These are phyloP conservation scores for Morpho deidamia DNA, from an alignment of 2,888 invertebrate species.

Conservation along the genomic window DNA sequence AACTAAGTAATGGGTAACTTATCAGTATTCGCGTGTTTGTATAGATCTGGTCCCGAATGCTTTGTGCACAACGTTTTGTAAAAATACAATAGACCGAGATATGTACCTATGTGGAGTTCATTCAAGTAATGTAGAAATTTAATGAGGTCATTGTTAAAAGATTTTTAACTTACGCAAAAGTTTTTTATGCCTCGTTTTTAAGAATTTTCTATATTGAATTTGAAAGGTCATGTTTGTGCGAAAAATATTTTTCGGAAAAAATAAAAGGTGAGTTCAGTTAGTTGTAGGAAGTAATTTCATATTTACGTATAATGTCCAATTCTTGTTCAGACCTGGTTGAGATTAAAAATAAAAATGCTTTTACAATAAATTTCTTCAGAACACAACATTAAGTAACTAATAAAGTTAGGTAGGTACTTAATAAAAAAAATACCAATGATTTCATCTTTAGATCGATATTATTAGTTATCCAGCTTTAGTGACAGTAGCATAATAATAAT, in stretches of 20 bases:
- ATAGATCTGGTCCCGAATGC: conserved; percentile 7
- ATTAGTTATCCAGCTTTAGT: too few species aligned
- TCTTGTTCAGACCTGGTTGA: too few species aligned
- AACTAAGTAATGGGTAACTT: conserved; percentile 3
- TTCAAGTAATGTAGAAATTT: conserved; percentile 1
- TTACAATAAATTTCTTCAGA: too few species aligned
- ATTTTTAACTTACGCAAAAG: background rate
- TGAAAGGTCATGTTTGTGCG: background rate
- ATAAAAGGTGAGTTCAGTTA: too few species aligned
- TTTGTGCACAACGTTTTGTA: conserved; percentile 7
- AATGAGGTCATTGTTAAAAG: background rate
- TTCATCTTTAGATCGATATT: too few species aligned
- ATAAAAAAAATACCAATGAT: too few species aligned
- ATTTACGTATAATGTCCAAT: too few species aligned
- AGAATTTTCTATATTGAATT: background rate
- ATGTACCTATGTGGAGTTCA: conserved; percentile 4
- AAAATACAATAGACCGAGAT: conserved; percentile 1
- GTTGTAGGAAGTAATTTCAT: too few species aligned
- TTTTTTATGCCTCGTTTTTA: background rate
- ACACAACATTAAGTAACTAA: too few species aligned
- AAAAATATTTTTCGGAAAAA: background rate
- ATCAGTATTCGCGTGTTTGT: conserved; percentile 15
- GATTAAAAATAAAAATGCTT: too few species aligned
- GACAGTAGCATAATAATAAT: too few species aligned
- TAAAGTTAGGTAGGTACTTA: too few species aligned